These are phyloP conservation scores for Elgaria multicarinata DNA, from an alignment of 2,113 vertebrate genomes.

Conservation along the genomic window DNA sequence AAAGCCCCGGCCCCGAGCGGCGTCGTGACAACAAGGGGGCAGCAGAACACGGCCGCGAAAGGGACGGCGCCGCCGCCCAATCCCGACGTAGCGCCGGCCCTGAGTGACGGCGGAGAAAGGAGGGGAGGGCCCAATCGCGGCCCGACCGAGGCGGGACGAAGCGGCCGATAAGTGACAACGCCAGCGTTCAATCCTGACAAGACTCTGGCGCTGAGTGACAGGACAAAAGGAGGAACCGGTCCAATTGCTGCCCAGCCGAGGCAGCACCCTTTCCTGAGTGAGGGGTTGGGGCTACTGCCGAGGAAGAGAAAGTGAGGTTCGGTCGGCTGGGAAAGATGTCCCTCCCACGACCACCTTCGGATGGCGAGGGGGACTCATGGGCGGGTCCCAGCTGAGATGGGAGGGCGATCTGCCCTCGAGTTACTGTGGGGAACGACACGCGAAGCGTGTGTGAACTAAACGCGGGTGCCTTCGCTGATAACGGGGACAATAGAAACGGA, in stretches of 20 bases:
- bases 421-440: no score
- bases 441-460: not conserved
- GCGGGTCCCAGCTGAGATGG: no score
- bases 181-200: not conserved
- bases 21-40: constrained; percentile 62
- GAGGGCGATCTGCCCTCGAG: not conserved
- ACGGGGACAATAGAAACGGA: not conserved
- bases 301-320: not conserved
- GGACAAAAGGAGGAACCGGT: not conserved
- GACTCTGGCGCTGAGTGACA: not conserved
- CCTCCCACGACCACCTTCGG: not conserved
- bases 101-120: not conserved
- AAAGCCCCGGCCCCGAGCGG: constrained; percentile 39
- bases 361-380: not conserved
- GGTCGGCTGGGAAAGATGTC: not conserved
- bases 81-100: accelerated
- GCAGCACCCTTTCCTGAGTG: not conserved
- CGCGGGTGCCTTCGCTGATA: not conserved
- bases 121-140: constrained; percentile 35
- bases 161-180: constrained; percentile 23
- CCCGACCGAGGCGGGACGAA: not conserved
- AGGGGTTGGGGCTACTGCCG: not conserved
- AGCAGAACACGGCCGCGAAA: not conserved
- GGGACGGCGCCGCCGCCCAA: constrained; percentile 15
- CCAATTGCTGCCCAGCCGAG: constrained; percentile 49